These are phyloP conservation scores for Myxocyprinus asiaticus DNA, from an alignment of 2,113 vertebrate species.

Conservation along the genomic window DNA sequence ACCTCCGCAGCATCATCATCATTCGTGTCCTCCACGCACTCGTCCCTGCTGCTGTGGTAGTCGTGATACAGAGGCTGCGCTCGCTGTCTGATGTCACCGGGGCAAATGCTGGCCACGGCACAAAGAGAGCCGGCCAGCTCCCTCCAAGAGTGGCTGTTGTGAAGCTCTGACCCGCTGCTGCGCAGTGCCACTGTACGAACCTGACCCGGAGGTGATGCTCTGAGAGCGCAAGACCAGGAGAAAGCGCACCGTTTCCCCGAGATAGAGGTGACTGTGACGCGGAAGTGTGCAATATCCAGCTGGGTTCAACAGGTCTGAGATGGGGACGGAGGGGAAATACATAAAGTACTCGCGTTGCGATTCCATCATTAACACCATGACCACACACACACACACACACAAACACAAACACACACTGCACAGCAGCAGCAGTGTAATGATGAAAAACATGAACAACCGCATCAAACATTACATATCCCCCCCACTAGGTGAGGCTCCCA, in stretches of 20 bases:
- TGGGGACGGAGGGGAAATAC: constrained; percentile 92
- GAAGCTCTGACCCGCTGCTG: constrained; percentile 58
- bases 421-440: too few species aligned
- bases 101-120: constrained; percentile 88
- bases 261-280: constrained; percentile 87
- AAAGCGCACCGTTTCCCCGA: constrained; percentile 91
- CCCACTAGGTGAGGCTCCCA: too few species aligned
- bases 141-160: constrained; percentile 75
- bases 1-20: constrained; percentile 69
- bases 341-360: constrained; percentile 93
- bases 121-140: constrained; percentile 82
- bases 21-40: constrained; percentile 66
- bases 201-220: constrained; percentile 55
- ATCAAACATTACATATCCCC: too few species aligned
- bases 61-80: constrained; percentile 63
- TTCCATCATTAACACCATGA: constrained; percentile 78
- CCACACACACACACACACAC: too few species aligned
- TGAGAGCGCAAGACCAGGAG: constrained; percentile 86
- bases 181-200: neutral
- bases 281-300: constrained; percentile 86
- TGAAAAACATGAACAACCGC: too few species aligned
- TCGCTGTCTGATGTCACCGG: constrained; percentile 74
- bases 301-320: constrained; percentile 85
- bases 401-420: too few species aligned
- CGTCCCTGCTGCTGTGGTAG: constrained; percentile 67